phyloP scores from a whole-genome alignment of 2,888 invertebrate species.

The Galeopsomyia nigrocyanea region DNA sequence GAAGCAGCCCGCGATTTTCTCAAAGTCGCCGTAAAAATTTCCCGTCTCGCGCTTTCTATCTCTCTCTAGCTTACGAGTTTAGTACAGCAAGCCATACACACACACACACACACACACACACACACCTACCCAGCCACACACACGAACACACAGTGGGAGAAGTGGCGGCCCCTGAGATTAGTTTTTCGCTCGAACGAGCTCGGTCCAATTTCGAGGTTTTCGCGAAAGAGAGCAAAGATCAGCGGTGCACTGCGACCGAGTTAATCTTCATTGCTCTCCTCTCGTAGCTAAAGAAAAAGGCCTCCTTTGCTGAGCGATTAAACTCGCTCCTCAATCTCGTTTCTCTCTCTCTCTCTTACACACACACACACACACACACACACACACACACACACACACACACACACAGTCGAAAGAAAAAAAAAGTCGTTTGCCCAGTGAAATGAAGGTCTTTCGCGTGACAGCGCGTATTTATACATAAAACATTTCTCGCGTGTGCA shows the following conservation, averaged over 20 bases:
- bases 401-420: too few species aligned
- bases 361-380: too few species aligned
- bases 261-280: conserved; percentile 42
- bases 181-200: conserved; percentile 43
- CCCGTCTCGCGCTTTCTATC: not conserved
- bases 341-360: conserved; percentile 2
- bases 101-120: too few species aligned
- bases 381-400: not conserved
- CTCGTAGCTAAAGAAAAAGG: conserved; percentile 34
- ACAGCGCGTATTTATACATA: conserved; percentile 2
- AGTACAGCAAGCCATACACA: too few species aligned
- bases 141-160: too few species aligned
- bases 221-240: conserved; percentile 23
- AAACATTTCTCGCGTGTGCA: too few species aligned
- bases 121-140: too few species aligned
- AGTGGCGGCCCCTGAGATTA: conserved; percentile 28
- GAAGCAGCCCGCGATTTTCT: conserved; percentile 14
- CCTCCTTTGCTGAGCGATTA: conserved; percentile 38
- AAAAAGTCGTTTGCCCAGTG: not conserved
- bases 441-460: conserved; percentile 6
- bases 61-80: too few species aligned
- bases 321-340: conserved; percentile 21
- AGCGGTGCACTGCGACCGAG: conserved; percentile 22
- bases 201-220: conserved; percentile 42
- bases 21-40: conserved; percentile 10